These are phyloP conservation scores for Meteorus colon DNA, from an alignment of 2,888 invertebrate species.

Conservation along the genomic window DNA sequence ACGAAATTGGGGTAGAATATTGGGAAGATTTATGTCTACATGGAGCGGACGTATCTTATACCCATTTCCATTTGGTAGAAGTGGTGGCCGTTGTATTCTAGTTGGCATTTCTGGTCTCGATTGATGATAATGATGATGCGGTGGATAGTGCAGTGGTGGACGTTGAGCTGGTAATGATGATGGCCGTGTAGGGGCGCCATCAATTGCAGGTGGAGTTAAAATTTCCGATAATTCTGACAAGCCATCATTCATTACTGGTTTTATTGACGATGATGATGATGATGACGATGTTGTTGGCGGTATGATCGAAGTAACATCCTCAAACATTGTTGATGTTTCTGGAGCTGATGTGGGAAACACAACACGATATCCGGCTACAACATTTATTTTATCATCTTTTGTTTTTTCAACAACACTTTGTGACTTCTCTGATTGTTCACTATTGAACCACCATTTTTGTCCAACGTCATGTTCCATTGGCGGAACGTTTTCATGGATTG, in stretches of 20 bases:
- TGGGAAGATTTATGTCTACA: slow-evolving; percentile 74
- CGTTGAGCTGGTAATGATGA: slow-evolving; percentile 52
- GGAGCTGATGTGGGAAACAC: slow-evolving; percentile 35
- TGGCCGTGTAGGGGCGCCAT: slow-evolving; percentile 50
- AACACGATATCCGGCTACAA: slow-evolving; percentile 36
- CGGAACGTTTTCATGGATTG: background rate
- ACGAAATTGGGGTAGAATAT: slow-evolving; percentile 83
- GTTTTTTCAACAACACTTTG: slow-evolving; percentile 36
- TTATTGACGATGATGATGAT: slow-evolving; percentile 42
- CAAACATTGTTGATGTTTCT: slow-evolving; percentile 51
- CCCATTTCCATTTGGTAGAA: slow-evolving; percentile 37
- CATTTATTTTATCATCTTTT: slow-evolving; percentile 40
- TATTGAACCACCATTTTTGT: slow-evolving; percentile 42
- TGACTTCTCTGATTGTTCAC: slow-evolving; percentile 39
- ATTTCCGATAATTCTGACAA: slow-evolving; percentile 64
- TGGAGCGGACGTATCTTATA: slow-evolving; percentile 58
- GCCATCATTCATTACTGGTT: slow-evolving; percentile 43
- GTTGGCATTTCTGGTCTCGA: slow-evolving; percentile 55
- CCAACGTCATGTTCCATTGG: slow-evolving; percentile 8
- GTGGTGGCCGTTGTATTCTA: slow-evolving; percentile 49
- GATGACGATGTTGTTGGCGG: slow-evolving; percentile 36
- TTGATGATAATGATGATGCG: slow-evolving; percentile 42
- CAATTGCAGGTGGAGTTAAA: slow-evolving; percentile 65
- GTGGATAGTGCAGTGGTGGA: slow-evolving; percentile 58
- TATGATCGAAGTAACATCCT: slow-evolving; percentile 43